Conservation (phyloP, 2,888 invertebrate genomes). For the Polyommatus icarus region DNA sequence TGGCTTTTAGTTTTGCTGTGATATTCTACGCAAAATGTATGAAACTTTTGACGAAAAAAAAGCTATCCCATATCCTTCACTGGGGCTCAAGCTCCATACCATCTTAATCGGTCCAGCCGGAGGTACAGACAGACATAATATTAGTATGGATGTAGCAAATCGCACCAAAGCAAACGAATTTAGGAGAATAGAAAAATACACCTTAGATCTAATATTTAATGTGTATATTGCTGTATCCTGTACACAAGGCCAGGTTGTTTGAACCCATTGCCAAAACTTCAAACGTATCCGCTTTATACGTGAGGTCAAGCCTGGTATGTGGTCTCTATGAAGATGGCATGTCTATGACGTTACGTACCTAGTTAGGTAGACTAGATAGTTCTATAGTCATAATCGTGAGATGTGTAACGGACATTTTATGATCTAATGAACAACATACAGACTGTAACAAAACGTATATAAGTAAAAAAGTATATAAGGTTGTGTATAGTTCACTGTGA, state of each 20-base stretch:
- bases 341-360: constrained; percentile 26
- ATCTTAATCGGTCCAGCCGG: too few species aligned
- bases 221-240: constrained; percentile 29
- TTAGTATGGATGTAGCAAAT: neutral
- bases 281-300: constrained; percentile 62
- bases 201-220: neutral
- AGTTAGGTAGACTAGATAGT: neutral
- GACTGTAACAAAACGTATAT: too few species aligned
- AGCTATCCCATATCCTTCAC: neutral
- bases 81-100: neutral
- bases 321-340: constrained; percentile 42
- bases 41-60: neutral
- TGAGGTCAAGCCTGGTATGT: constrained; percentile 47
- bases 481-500: too few species aligned
- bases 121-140: too few species aligned
- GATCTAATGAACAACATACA: too few species aligned
- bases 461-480: too few species aligned
- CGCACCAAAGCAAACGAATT: neutral
- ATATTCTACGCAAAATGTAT: neutral
- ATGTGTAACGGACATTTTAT: neutral
- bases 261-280: constrained; percentile 65
- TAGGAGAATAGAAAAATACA: neutral
- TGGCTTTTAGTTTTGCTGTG: neutral
- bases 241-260: constrained; percentile 64
- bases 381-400: neutral